Evolutionary conservation across 2,888 invertebrate species (phyloP).

Genomic region (Pocota personata): DNA sequence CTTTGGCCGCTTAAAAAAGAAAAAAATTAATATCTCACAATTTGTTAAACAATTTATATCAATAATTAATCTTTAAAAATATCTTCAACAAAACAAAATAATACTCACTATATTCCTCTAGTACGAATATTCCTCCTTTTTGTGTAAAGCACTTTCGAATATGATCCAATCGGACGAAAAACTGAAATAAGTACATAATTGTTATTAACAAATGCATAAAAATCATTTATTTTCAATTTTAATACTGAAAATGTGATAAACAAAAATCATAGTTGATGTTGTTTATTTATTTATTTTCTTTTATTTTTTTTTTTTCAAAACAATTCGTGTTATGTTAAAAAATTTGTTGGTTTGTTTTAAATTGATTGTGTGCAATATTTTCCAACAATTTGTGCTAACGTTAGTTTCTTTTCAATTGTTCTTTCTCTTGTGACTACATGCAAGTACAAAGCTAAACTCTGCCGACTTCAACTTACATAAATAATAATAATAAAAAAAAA

Average conservation of each 20-base stretch:
- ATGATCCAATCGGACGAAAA: constrained; percentile 99
- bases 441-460: constrained; percentile 46
- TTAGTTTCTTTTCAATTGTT: constrained; percentile 11
- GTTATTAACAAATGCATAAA: not conserved
- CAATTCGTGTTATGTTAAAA: constrained; percentile 32
- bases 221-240: not conserved
- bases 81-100: not conserved
- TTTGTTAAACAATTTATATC: no score
- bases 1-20: no score
- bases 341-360: constrained; percentile 17
- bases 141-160: constrained; percentile 99
- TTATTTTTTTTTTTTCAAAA: not conserved
- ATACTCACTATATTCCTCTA: constrained; percentile 99
- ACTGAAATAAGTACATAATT: constrained; percentile 88
- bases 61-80: no score
- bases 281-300: no score
- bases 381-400: constrained; percentile 46
- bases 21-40: no score
- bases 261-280: constrained; percentile 41
- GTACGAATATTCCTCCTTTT: constrained; percentile 99
- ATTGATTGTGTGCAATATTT: constrained; percentile 46
- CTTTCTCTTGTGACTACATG: constrained; percentile 39
- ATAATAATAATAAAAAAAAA: no score
- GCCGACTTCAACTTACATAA: constrained; percentile 8
- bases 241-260: constrained; percentile 25